Percentiles rank a stretch among this genome's conserved stretches.
Evolutionary conservation across 2,113 vertebrate species (phyloP).

Genomic region (human): DNA sequence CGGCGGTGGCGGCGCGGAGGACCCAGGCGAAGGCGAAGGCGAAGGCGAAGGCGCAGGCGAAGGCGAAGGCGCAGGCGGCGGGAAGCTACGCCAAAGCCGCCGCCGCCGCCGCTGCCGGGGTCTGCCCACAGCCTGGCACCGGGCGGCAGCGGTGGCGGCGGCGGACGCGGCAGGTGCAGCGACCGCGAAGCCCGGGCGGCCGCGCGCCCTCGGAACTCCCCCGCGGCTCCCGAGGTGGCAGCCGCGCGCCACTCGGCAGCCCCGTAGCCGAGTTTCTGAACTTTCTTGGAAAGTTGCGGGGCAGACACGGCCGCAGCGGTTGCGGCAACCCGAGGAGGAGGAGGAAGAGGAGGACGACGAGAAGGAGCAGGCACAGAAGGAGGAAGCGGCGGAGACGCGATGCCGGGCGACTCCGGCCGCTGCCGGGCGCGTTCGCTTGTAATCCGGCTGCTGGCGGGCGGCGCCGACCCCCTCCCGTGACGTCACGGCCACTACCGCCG

Average conservation of each 20-base stretch:
- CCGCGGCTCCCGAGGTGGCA: slow-evolving; percentile 20
- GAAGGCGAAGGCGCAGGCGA: slow-evolving; percentile 10
- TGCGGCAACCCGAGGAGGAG: background rate
- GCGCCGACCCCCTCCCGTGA: slow-evolving; percentile 95
- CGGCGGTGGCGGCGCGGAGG: background rate
- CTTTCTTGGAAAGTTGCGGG: slow-evolving; percentile 94
- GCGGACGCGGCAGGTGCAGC: slow-evolving; percentile 38
- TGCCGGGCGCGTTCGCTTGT: slow-evolving; percentile 91
- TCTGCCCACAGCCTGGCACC: slow-evolving; percentile 55
- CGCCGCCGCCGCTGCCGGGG: slow-evolving; percentile 37
- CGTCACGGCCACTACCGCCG: slow-evolving; percentile 90
- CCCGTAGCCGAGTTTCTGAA: slow-evolving; percentile 83
- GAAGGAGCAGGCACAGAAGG: slow-evolving; percentile 21
- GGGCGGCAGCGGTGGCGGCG: slow-evolving; percentile 55
- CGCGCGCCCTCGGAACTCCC: slow-evolving; percentile 29
- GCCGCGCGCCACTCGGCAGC: background rate
- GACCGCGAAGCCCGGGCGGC: background rate
- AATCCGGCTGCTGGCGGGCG: slow-evolving; percentile 91
- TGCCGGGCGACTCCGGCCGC: slow-evolving; percentile 89
- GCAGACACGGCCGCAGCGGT: slow-evolving; percentile 52
- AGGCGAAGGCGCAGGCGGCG: slow-evolving; percentile 17
- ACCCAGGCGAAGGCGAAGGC: slow-evolving; percentile 27
- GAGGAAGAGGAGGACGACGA: background rate
- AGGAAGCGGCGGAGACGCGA: slow-evolving; percentile 69
- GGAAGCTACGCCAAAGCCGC: background rate